Conservation (phyloP, 2,888 invertebrate species). For the Carpatolechia fugitivella region DNA sequence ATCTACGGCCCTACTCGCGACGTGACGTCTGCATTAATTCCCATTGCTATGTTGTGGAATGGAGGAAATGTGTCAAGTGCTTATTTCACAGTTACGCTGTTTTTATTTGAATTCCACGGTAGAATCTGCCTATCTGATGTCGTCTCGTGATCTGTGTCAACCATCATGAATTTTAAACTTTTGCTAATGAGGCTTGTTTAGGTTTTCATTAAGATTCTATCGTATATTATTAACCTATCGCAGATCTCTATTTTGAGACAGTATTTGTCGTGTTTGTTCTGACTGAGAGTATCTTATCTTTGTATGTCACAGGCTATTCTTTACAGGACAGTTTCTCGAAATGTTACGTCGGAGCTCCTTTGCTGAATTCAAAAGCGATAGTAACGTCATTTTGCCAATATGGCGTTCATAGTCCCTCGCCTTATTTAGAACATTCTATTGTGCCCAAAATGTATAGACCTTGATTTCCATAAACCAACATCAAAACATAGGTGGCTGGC, state of each 20-base stretch:
- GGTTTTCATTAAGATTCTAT: neutral
- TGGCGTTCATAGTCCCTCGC: slow-evolving; percentile 30
- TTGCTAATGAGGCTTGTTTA: neutral
- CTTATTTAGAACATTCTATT: slow-evolving; percentile 28
- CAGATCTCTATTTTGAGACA: too few species aligned
- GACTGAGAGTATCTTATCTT: too few species aligned
- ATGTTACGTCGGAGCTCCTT: neutral
- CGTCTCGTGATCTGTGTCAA: slow-evolving; percentile 1
- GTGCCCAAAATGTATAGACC: slow-evolving; percentile 38
- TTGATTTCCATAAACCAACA: slow-evolving; percentile 28
- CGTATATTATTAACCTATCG: too few species aligned
- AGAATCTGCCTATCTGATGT: neutral
- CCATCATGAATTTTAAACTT: slow-evolving; percentile 6
- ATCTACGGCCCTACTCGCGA: slow-evolving; percentile 29
- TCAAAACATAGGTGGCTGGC: slow-evolving; percentile 1
- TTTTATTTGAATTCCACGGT: slow-evolving; percentile 11
- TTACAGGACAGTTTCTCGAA: neutral
- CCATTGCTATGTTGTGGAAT: slow-evolving; percentile 24
- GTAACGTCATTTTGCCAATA: slow-evolving; percentile 23
- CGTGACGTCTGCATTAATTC: slow-evolving; percentile 35
- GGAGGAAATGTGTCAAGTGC: slow-evolving; percentile 9
- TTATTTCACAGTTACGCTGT: neutral
- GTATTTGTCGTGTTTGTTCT: too few species aligned
- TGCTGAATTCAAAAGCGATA: slow-evolving; percentile 1
- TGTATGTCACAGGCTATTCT: neutral